Evolutionary conservation across 2,888 invertebrate species (phyloP), one percentile per base, ranked within the genome.

Genomic region (Macrophya alboannulata): DNA sequence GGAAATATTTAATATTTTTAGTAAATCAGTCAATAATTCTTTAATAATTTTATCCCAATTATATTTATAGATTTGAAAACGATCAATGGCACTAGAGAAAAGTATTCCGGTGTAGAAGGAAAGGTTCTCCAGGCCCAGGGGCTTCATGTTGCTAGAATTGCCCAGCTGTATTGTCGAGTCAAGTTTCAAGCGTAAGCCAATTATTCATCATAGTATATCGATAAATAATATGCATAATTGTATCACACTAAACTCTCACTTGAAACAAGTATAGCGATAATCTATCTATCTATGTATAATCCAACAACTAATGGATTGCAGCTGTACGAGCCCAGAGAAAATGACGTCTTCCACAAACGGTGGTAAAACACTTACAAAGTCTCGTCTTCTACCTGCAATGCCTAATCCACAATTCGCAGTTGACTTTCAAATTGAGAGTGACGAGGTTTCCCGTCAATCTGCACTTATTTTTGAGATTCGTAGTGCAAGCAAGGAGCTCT

Each of bases 381-480:
- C 94, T 8, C 91, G 93, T 43, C 88, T 94, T 43, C 90, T 94
- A 59, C 94, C 94, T 17, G 93, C 94, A 1, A 92, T 93, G 90
- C 92, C 93, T 55, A 94, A 94, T 88, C 94, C 94, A 31, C 92
- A 91, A 37, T 94, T 94, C 87, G 93, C 94, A 86, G 91, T 94
- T 84, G 92, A 92, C 31, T 94, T 95, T 90, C 94, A 94, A 88
- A 92, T 94, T 59, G 94, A 94, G 48, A 89, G 90, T 4, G 92
- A 92, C 59, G 94, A 94, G 12, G 91, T 94, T 4, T 93, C 94
- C 31, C 90, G 94, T 45, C 94, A 94, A 77, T 92, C 94, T n/a
- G 87, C 92, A 25, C 88, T 95, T 3, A 90, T 94, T 85, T 94
- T 95, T 88, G 95, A 95, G 87, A 92, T 95, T 84, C 94, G 93